Conservation (phyloP, 1,140 invertebrate species). For the Idris sp. region DNA sequence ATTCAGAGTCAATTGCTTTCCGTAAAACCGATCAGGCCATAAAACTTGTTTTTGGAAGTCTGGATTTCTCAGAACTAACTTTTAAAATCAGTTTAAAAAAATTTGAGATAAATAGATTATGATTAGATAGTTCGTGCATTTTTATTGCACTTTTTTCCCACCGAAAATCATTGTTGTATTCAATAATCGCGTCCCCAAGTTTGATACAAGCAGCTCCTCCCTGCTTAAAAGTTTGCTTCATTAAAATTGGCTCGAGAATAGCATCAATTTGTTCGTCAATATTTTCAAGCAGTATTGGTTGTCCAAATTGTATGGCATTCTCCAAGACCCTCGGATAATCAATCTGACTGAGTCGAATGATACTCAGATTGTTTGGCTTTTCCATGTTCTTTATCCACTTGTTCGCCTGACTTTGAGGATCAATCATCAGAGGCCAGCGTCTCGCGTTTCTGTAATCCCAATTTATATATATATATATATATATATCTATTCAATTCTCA, state of each 20-base stretch:
- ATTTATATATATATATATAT: too few relatives aligned
- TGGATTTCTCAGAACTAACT: too few relatives aligned
- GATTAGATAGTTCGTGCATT: too few relatives aligned
- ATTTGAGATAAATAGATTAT: too few relatives aligned
- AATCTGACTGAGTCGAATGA: constrained; percentile 88
- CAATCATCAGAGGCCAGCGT: constrained; percentile 95
- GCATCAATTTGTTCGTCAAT: constrained; percentile 94
- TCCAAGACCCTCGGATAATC: constrained; percentile 93
- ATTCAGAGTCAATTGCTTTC: too few relatives aligned
- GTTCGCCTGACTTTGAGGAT: constrained; percentile 96
- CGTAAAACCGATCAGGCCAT: too few relatives aligned
- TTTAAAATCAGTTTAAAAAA: too few relatives aligned
- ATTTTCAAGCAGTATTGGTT: constrained; percentile 91
- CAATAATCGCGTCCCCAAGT: constrained; percentile 88
- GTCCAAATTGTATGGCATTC: constrained; percentile 95
- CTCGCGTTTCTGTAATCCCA: constrained; percentile 83
- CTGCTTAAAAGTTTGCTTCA: constrained; percentile 94
- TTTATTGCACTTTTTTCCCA: constrained; percentile 61
- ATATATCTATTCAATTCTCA: too few relatives aligned
- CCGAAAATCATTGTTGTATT: constrained; percentile 92
- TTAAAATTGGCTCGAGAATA: constrained; percentile 90
- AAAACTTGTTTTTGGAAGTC: too few relatives aligned
- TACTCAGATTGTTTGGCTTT: constrained; percentile 89
- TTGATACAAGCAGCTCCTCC: constrained; percentile 89
- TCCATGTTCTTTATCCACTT: constrained; percentile 97